Evolutionary conservation across 1,140 invertebrate species (phyloP), one percentile per base, ranked within the genome.

Genomic region (Odontomachus brunneus): DNA sequence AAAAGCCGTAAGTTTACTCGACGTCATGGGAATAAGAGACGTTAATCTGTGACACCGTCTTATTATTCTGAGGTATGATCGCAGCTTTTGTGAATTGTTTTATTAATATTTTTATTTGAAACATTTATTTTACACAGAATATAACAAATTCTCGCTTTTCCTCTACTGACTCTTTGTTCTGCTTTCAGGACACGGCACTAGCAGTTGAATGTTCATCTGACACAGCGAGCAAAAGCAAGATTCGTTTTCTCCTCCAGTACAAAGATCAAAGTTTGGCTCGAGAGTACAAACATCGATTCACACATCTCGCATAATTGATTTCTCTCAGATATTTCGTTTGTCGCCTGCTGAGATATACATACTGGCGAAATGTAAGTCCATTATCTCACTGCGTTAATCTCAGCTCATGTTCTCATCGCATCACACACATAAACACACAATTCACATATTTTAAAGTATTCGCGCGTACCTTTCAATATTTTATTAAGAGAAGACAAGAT

Each of bases 1-100:
- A 93, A 92, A 89, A 92, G 69, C 65, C 91, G 92, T 22, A 94
- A 92, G 63, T 92, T 93, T 62, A 80, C 91, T 53, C 92, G 92
- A 83, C 92, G 92, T 65, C 91, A 92, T 83, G 91, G 89, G 80
- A 93, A 93, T 81, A 92, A 92, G 74, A 92, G 92, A 87, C 92
- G 92, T 86, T 94, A 90, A 91, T 65, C 83, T 14, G 26, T 26
- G 57, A 29, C 67, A 84, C 72, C n/a, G 55, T 57, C 53, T 19
- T 60, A 66, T 85, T 82, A 69, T 83, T 57, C 55, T 85, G 12
- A 83, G 74, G 55, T 86, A 29, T 0, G 15, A 12, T 72, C 14
- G 11, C 33, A 24, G 17, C 38, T 44, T 44, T 59, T n/a, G 0
- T 57, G 19, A 26, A 44, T 29, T 53, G n/a, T 22, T 75, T 14